Conservation (phyloP, 2,888 invertebrate species). For the Agrotis exclamationis region DNA sequence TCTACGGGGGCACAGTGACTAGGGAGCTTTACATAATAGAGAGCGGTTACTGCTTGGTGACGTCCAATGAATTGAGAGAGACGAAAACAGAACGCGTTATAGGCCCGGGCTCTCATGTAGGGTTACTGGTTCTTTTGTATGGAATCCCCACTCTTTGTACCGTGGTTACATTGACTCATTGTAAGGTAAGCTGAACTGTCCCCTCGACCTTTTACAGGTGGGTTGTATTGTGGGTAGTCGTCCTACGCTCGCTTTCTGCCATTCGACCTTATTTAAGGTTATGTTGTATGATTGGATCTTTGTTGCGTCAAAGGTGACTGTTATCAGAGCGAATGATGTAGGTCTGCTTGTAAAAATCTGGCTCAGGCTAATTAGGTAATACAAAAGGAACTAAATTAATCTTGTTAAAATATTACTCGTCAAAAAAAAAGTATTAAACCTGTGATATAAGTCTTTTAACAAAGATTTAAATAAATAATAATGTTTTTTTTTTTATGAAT, state of each 20-base stretch:
- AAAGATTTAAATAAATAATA: no score
- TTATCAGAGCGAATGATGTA: slow-evolving; percentile 13
- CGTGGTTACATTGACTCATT: slow-evolving; percentile 89
- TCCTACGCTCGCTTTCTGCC: slow-evolving; percentile 48
- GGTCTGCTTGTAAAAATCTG: background rate
- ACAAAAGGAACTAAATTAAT: slow-evolving; percentile 1
- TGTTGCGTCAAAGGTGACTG: slow-evolving; percentile 34
- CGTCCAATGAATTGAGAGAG: slow-evolving; percentile 78
- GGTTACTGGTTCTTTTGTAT: slow-evolving; percentile 86
- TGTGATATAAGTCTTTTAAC: no score
- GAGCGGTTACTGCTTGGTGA: slow-evolving; percentile 88
- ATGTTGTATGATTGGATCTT: slow-evolving; percentile 17
- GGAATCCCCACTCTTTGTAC: slow-evolving; percentile 87
- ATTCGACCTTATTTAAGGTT: slow-evolving; percentile 47
- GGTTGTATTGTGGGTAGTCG: slow-evolving; percentile 43
- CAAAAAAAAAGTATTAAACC: no score
- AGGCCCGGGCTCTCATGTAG: slow-evolving; percentile 87
- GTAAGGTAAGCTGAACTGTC: slow-evolving; percentile 80
- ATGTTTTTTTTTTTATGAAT: no score
- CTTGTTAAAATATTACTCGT: no score
- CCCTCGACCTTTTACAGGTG: slow-evolving; percentile 36
- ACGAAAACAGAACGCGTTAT: slow-evolving; percentile 79
- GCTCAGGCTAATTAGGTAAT: background rate
- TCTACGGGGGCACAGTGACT: slow-evolving; percentile 88
- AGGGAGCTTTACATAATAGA: slow-evolving; percentile 90